Base-by-base conservation (phyloP, 2,797 vertebrate genomes). In the Molossus molossus region DNA sequence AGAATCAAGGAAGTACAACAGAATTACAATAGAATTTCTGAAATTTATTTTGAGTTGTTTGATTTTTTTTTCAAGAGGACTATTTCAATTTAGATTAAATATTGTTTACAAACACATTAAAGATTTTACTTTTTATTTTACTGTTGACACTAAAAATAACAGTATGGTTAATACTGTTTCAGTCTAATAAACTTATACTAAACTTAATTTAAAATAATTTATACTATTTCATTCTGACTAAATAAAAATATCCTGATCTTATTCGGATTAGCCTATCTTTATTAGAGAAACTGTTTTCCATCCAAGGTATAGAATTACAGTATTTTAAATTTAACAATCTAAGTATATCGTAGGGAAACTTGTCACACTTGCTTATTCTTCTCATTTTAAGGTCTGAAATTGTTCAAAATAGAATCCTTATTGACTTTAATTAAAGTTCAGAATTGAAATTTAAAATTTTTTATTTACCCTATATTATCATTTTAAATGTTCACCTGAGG, bases 61-160 rank as follows among this genome's bases (percentile, higher is more conserved):
- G 40, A n/a, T 27, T 45, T 77, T 96, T 84, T 53, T 10, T 21
- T 29, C n/a, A n/a, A 65, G 70, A 81, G 45, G 9, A 40, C 45
- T 84, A 0, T 91, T 88, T 85, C 40, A 67, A 87, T 80, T 88
- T 72, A 81, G 33, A 45, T 75, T 64, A 87, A 60, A 21, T 90
- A 17, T 45, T 53, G 48, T 86, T 64, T 48, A 58, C n/a, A 27
- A 91, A 70, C 48, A 91, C 9, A 50, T 75, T 80, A 80, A 37
- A 95, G 48, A 37, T 95, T 75, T 18, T 55, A 37, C 20, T 62
- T 91, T 58, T 80, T 75, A 69, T 72, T 94, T 94, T 69, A 87
- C 37, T 29, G 5, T 76, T 80, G 65, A 5, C 23, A 77, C 48
- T 70, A 70, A 82, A 92, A 87, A 6, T 76, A 60, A 23, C 33